phyloP scores from a whole-genome alignment of 1,140 invertebrate species.

The Drosophila navojoa region DNA sequence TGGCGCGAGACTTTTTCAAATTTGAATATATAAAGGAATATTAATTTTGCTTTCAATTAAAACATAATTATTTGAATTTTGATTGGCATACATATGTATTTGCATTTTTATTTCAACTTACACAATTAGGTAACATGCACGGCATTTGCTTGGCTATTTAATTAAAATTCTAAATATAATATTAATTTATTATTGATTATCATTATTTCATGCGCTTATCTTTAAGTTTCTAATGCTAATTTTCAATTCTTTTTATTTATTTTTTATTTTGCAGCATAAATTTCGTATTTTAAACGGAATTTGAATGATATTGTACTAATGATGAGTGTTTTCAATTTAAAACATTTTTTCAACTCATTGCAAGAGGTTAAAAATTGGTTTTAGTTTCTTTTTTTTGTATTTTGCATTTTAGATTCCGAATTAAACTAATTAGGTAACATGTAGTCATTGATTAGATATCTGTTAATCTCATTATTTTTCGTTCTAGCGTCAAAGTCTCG shows the following conservation, averaged over 20 bases:
- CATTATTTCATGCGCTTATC: conserved; percentile 35
- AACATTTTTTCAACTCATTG: conserved; percentile 35
- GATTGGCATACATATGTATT: conserved; percentile 33
- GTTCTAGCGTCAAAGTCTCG: conserved; percentile 29
- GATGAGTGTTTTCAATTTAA: not conserved
- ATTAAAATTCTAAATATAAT: conserved; percentile 36
- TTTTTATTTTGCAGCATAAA: conserved; percentile 41
- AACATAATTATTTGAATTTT: not conserved
- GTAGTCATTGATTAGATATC: conserved; percentile 66
- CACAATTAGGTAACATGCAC: conserved; percentile 79
- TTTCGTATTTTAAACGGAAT: conserved; percentile 46
- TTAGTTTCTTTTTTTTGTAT: conserved; percentile 2
- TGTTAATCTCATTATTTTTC: conserved; percentile 54
- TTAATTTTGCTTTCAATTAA: no score
- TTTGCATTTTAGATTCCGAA: conserved; percentile 27
- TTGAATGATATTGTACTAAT: conserved; percentile 43
- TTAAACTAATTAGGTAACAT: conserved; percentile 74
- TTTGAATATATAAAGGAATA: no score
- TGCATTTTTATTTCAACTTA: conserved; percentile 68
- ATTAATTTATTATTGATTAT: conserved; percentile 54
- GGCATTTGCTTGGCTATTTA: conserved; percentile 54
- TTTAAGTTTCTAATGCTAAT: conserved; percentile 25
- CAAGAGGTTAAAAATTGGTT: conserved; percentile 33
- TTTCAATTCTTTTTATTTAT: conserved; percentile 6
- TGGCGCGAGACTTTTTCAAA: not conserved